These are phyloP conservation scores for Eupithecia pulchellata DNA, from an alignment of 2,888 invertebrate species.

Conservation along the genomic window DNA sequence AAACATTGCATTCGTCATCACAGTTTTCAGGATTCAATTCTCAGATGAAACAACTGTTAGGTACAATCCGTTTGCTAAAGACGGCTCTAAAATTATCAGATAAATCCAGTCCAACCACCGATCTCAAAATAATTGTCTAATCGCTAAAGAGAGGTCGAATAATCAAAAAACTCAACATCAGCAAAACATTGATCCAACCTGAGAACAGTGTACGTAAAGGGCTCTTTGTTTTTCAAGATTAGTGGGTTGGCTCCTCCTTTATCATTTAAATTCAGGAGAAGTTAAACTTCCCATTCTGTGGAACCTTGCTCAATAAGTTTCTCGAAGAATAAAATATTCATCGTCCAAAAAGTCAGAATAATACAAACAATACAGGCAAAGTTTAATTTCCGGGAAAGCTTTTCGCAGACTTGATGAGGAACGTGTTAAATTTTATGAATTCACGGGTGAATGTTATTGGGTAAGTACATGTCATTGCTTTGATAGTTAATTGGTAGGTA, in stretches of 20 bases:
- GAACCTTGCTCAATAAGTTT: neutral
- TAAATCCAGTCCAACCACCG: neutral
- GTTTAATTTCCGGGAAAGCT: slow-evolving; percentile 30
- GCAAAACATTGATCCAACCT: neutral
- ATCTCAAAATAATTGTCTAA: neutral
- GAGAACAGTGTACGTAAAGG: neutral
- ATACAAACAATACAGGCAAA: neutral
- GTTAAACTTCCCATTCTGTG: neutral
- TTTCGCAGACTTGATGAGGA: slow-evolving; percentile 21
- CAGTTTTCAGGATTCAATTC: slow-evolving; percentile 43
- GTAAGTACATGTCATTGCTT: neutral
- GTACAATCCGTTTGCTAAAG: slow-evolving; percentile 1
- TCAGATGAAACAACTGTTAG: slow-evolving; percentile 26
- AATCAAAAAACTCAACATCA: neutral
- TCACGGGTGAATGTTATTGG: neutral
- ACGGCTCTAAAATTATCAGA: neutral
- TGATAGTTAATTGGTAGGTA: slow-evolving; percentile 25
- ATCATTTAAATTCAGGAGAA: neutral
- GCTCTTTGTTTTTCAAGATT: slow-evolving; percentile 4
- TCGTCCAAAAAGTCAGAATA: neutral
- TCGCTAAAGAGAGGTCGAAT: neutral
- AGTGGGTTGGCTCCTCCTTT: neutral
- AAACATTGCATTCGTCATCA: slow-evolving; percentile 46
- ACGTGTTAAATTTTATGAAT: slow-evolving; percentile 17
- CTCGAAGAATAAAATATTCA: neutral